Percentiles rank a stretch among this genome's conserved stretches.
Evolutionary conservation across 2,113 vertebrate species (phyloP).

Genomic region (Rana temporaria): DNA sequence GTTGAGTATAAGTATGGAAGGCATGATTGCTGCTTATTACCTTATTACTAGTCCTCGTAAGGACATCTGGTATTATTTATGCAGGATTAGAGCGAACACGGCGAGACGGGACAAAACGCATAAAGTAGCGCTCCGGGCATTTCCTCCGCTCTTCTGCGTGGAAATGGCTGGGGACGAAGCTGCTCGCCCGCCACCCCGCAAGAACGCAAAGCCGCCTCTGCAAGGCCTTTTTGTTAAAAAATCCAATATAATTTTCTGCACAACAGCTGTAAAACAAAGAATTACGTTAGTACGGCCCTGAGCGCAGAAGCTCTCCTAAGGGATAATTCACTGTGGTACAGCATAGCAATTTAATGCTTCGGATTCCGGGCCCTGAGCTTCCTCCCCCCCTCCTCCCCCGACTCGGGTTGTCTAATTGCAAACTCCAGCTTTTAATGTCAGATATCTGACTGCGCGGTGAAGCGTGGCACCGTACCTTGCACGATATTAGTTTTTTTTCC

Average conservation of each 20-base stretch:
- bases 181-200: neutral
- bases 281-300: conserved; percentile 60
- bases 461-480: conserved; percentile 58
- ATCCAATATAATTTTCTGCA: neutral
- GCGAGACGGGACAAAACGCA: neutral
- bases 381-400: conserved; percentile 57
- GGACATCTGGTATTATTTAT: neutral
- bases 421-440: conserved; percentile 60
- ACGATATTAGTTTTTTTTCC: neutral
- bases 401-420: conserved; percentile 63
- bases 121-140: neutral
- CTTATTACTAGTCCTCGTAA: neutral
- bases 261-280: conserved; percentile 64
- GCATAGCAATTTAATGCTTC: conserved; percentile 60
- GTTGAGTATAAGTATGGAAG: too few species aligned
- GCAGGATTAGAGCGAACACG: neutral
- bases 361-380: conserved; percentile 55
- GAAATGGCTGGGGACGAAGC: conserved; percentile 19
- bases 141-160: neutral
- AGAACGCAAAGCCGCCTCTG: conserved; percentile 24
- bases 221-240: conserved; percentile 36
- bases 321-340: conserved; percentile 60
- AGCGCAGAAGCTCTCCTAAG: conserved; percentile 57
- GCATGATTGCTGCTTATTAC: neutral
- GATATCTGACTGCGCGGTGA: conserved; percentile 57